Evolutionary conservation across 2,113 vertebrate species (phyloP).

Genomic region (Tragelaphus buxtoni): DNA sequence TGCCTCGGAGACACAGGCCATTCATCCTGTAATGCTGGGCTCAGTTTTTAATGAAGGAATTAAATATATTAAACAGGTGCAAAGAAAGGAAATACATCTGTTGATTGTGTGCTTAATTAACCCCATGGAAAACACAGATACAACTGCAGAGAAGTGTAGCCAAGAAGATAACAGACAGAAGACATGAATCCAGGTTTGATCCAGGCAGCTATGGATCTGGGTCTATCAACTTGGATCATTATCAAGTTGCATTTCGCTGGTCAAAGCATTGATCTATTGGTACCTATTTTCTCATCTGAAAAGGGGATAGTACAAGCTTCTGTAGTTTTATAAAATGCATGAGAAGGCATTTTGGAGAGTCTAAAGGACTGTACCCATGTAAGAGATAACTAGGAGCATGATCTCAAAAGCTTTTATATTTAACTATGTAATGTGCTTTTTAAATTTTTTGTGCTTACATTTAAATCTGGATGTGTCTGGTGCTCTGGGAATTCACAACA

Average conservation of each 20-base stretch:
- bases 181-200: not conserved
- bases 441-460: not conserved
- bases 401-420: slow-evolving; percentile 30
- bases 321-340: not conserved
- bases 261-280: not conserved
- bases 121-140: not conserved
- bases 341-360: not conserved
- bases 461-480: slow-evolving; percentile 65
- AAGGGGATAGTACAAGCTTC: not conserved
- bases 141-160: not conserved
- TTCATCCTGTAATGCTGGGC: not conserved
- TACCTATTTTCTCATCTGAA: not conserved
- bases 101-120: not conserved
- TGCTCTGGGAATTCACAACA: slow-evolving; percentile 64
- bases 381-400: not conserved
- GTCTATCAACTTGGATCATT: not conserved
- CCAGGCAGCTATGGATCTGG: not conserved
- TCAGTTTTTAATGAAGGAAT: slow-evolving; percentile 2
- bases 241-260: not conserved
- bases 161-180: not conserved
- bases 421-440: not conserved
- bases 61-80: not conserved
- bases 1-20: not conserved
- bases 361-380: not conserved
- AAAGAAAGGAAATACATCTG: not conserved